Conservation (phyloP, 2,797 vertebrate species). For the Cryptoprocta ferox region DNA sequence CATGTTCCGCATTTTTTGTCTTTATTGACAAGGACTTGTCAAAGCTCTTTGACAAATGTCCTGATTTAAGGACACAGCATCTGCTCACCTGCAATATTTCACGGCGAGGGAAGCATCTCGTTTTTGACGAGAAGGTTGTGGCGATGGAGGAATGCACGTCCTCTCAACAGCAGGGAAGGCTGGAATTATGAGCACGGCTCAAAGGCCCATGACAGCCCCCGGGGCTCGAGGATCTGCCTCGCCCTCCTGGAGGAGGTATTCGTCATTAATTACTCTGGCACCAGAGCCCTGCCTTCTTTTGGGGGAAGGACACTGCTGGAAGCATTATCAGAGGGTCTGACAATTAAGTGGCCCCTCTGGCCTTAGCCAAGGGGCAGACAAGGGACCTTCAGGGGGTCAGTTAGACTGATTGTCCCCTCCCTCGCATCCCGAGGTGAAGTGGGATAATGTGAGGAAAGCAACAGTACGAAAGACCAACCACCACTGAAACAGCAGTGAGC, state of each 20-base stretch:
- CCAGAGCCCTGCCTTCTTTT: neutral
- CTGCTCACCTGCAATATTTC: slow-evolving; percentile 44
- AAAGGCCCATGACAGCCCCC: fast-evolving
- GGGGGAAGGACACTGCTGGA: neutral
- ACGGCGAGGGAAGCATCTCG: neutral
- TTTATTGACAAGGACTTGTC: slow-evolving; percentile 33
- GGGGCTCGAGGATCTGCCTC: fast-evolving
- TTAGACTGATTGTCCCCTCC: fast-evolving
- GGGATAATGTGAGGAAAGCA: fast-evolving
- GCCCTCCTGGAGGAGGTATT: fast-evolving
- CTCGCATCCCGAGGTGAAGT: too few species aligned
- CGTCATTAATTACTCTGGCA: neutral
- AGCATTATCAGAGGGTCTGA: neutral
- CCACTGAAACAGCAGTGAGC: fast-evolving
- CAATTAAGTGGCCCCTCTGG: neutral
- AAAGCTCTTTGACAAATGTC: slow-evolving; percentile 26
- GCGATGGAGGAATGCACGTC: fast-evolving
- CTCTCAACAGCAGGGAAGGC: neutral
- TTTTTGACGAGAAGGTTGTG: neutral
- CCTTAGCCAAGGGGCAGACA: neutral
- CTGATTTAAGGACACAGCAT: neutral
- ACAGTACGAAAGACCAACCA: fast-evolving
- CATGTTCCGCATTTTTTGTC: neutral
- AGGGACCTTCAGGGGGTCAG: neutral
- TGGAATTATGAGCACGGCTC: fast-evolving